Percentiles rank a stretch among this genome's conserved stretches.
Conservation (phyloP, 2,797 vertebrate genomes). For the Cichlasoma orientale region DNA sequence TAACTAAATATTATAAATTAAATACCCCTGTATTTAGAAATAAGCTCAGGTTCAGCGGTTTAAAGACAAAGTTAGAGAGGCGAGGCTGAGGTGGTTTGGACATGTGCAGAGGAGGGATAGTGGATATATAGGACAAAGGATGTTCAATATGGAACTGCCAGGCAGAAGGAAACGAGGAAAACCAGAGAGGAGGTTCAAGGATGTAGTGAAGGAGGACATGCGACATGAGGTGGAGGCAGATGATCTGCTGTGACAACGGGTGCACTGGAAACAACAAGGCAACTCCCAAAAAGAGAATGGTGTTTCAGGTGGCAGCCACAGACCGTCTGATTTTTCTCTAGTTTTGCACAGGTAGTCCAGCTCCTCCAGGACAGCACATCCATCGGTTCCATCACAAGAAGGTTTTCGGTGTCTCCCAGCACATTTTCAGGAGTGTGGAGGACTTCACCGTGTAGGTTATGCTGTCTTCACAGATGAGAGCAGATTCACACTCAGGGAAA, state of each 20-base stretch:
- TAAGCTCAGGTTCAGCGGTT: fast-evolving
- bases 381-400: too few relatives aligned
- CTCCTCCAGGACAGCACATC: neutral
- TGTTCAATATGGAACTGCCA: neutral
- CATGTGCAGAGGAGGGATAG: neutral
- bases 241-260: neutral
- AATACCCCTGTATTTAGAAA: neutral
- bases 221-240: neutral
- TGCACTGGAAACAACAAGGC: neutral
- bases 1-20: neutral
- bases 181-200: fast-evolving
- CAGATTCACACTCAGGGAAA: too few relatives aligned
- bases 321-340: neutral
- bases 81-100: neutral
- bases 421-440: too few relatives aligned
- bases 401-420: neutral
- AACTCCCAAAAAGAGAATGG: neutral
- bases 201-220: neutral
- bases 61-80: neutral
- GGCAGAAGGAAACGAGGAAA: neutral
- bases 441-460: too few relatives aligned
- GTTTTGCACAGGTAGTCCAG: neutral
- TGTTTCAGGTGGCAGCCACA: neutral
- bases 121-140: neutral
- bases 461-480: too few relatives aligned